Evolutionary conservation across 2,113 vertebrate species (phyloP).

Genomic region (Odocoileus hemionus): DNA sequence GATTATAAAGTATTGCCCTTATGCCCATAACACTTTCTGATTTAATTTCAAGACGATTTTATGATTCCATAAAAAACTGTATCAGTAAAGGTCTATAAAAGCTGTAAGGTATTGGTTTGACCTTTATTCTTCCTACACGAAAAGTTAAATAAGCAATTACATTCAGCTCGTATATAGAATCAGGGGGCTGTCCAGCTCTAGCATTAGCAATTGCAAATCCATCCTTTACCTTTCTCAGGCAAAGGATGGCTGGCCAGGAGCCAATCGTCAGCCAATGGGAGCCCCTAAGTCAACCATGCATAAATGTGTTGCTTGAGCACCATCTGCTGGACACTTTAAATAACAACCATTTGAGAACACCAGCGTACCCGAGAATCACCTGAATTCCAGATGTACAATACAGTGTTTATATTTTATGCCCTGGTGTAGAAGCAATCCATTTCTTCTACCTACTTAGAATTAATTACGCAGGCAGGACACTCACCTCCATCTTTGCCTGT

Average conservation of each 20-base stretch:
- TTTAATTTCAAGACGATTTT: conserved; percentile 12
- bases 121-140: background rate
- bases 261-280: background rate
- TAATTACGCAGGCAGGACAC: background rate
- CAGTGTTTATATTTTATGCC: background rate
- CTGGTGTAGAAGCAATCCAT: background rate
- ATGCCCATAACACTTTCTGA: background rate
- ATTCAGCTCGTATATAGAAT: background rate
- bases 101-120: background rate
- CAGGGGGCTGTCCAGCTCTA: background rate
- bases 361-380: background rate
- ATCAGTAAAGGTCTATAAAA: background rate
- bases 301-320: background rate
- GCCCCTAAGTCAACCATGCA: fast-evolving
- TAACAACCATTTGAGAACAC: background rate
- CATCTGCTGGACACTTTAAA: conserved; percentile 55
- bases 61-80: background rate
- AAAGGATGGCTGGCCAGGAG: background rate
- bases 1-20: background rate
- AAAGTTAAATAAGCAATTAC: background rate
- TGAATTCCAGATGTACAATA: background rate
- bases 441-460: background rate
- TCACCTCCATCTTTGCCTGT: background rate
- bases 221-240: background rate
- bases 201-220: background rate